A percentile compares a stretch with the other conserved stretches of the same genome.
Conservation (phyloP, 2,888 invertebrate species). For the Thecocarcelia acutangulata region DNA sequence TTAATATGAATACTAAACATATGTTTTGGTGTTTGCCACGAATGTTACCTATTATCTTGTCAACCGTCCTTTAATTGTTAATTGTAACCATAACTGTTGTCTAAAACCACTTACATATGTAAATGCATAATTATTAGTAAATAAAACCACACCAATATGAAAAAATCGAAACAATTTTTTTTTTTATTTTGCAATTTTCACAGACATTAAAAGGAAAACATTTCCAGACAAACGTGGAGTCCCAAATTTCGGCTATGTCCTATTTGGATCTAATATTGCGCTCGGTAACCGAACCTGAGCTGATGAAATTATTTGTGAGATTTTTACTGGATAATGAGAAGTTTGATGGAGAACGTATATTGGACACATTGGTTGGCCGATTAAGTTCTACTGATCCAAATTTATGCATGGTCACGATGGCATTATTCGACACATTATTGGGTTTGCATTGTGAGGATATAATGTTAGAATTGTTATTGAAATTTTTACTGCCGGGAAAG, state of each 20-base stretch:
- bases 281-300: slow-evolving; percentile 91
- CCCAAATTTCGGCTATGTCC: slow-evolving; percentile 95
- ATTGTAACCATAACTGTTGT: no score
- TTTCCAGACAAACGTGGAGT: slow-evolving; percentile 91
- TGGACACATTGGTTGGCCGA: slow-evolving; percentile 91
- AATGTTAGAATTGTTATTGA: slow-evolving; percentile 94
- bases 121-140: background rate
- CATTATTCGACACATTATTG: slow-evolving; percentile 94
- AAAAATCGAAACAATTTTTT: slow-evolving; percentile 81
- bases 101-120: no score
- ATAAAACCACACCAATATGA: slow-evolving; percentile 78
- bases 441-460: slow-evolving; percentile 97
- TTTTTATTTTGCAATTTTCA: slow-evolving; percentile 73
- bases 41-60: no score
- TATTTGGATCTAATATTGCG: slow-evolving; percentile 95
- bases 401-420: slow-evolving; percentile 94
- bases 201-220: slow-evolving; percentile 82
- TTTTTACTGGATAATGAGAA: slow-evolving; percentile 91
- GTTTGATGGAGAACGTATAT: slow-evolving; percentile 91
- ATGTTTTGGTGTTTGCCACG: no score
- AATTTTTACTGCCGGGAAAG: slow-evolving; percentile 90
- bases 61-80: no score
- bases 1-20: no score
- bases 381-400: slow-evolving; percentile 87
- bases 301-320: slow-evolving; percentile 90